Evolutionary conservation across 2,113 vertebrate genomes (phyloP), one percentile per base, ranked within the genome.

Genomic region (Mormyrus lacerda): DNA sequence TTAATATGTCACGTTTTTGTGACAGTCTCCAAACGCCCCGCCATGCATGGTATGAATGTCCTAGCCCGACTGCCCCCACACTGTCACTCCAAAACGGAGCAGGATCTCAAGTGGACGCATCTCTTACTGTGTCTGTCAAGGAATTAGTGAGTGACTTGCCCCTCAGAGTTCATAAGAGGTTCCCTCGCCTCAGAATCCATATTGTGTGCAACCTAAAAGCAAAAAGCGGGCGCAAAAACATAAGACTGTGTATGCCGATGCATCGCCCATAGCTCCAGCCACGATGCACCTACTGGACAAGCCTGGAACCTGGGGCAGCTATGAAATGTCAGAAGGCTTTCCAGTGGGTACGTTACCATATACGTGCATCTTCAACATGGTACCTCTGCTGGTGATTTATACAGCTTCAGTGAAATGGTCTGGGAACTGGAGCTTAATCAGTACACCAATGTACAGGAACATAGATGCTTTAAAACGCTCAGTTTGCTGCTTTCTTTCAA

Each of bases 251-350:
- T 93, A 92, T 95, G 89, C 93, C 88, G 91, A 94, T 94, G 93
- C 94, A 92, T 94, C 91, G 93, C 93, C 93, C 90, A 21, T 91
- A 96, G 93, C 94, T 95, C 94, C 95, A 91, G 50, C 89, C 93
- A 95, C 95, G 95, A 96, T 95, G 94, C 95, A 95, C 93, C 93
- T 95, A 76, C 93, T 95, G 94, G 94, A 95, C 92, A 95, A 95
- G 91, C 79, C 94, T 92, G 95, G 94, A 95, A 91, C 95, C 92
- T 96, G 95, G 94, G 93, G 94, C 92, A 94, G 90, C 94, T 96
- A 95, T 94, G 94, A 96, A 92, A 95, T 95, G 91, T 92, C 92
- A 89, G 95, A 96, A 88, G 94, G 95, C 85, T 95, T 95, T 93
- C 96, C 95, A 93, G 95, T 96, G 94, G 96, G 95, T 96, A 96